phyloP scores from a whole-genome alignment of 2,888 invertebrate species.

The Heliconius ismenius region DNA sequence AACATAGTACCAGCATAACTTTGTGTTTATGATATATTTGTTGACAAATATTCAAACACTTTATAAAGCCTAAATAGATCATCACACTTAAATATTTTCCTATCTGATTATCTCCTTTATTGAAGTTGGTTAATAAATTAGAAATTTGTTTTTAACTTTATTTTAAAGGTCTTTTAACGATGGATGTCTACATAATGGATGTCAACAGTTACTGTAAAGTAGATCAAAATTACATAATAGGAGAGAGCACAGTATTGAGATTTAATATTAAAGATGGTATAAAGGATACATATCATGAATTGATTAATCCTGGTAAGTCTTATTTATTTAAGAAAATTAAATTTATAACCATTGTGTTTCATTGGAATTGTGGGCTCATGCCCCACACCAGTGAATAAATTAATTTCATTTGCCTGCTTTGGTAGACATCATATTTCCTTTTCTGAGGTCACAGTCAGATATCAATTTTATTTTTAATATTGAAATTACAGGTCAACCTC shows the following conservation, averaged over 20 bases:
- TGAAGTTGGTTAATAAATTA: background rate
- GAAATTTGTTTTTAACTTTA: background rate
- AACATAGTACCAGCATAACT: too few relatives aligned
- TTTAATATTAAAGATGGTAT: conserved; percentile 65
- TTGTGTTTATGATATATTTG: too few relatives aligned
- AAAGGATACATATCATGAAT: conserved; percentile 59
- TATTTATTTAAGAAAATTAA: background rate
- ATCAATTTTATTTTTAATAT: background rate
- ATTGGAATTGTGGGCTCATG: background rate
- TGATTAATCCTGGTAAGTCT: conserved; percentile 64
- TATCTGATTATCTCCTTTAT: background rate
- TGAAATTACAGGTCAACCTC: conserved; percentile 56
- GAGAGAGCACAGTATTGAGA: conserved; percentile 61
- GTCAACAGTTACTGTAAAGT: conserved; percentile 64
- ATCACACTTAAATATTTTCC: background rate
- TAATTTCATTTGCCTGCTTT: too few relatives aligned
- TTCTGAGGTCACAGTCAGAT: background rate
- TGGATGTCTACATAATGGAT: conserved; percentile 67
- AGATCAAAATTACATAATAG: conserved; percentile 54
- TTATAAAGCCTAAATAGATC: too few relatives aligned
- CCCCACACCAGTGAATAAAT: too few relatives aligned
- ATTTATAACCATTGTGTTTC: background rate
- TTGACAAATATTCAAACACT: too few relatives aligned
- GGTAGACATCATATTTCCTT: too few relatives aligned
- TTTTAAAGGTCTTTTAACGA: conserved; percentile 55